Conservation (phyloP, 2,113 vertebrate genomes). For the Anser cygnoides region DNA sequence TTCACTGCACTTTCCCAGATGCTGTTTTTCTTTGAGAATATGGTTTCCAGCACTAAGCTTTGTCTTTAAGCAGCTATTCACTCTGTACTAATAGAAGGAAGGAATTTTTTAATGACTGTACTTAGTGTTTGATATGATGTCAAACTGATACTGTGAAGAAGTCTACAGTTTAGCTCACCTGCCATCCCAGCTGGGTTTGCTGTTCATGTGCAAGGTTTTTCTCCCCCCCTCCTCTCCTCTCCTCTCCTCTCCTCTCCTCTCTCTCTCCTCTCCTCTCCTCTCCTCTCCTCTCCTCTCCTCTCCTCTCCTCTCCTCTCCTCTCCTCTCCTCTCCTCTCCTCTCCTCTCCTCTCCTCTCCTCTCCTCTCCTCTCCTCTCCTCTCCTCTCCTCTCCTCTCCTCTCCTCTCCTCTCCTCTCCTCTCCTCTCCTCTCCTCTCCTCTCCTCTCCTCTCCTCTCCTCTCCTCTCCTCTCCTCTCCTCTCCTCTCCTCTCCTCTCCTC, state of each 20-base stretch:
- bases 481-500: no score
- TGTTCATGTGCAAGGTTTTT: neutral
- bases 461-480: no score
- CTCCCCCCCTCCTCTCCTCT: neutral
- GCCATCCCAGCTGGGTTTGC: constrained; percentile 43
- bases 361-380: no score
- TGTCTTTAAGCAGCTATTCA: neutral
- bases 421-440: no score
- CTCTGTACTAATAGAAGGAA: constrained; percentile 29
- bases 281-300: no score
- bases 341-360: no score
- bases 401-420: neutral
- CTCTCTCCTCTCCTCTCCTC: no score
- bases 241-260: no score
- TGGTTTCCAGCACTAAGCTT: neutral
- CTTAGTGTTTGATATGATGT: constrained; percentile 55
- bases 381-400: no score
- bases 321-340: no score
- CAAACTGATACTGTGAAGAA: constrained; percentile 32
- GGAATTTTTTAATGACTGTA: constrained; percentile 41
- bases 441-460: no score
- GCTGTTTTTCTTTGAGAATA: constrained; percentile 12
- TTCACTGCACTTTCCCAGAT: neutral
- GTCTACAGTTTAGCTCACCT: constrained; percentile 53
- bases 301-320: no score